Evolutionary conservation across 2,888 invertebrate species (phyloP), one percentile per base, ranked within the genome.

Genomic region (Eupithecia dodoneata): DNA sequence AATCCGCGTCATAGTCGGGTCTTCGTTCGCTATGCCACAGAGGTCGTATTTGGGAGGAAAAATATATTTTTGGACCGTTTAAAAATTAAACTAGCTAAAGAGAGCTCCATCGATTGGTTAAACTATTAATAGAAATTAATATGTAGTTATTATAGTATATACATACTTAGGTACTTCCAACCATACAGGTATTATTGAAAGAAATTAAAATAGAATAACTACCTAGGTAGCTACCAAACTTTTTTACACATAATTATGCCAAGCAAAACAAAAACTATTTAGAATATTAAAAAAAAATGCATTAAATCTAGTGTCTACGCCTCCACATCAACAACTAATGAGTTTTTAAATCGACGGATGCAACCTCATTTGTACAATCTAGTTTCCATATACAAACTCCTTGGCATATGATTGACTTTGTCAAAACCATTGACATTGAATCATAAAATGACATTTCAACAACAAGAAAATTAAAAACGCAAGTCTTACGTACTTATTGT

Each of bases 371-470:
- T 49, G 63, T 59, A 44, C n/a, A 47, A 44, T 65, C 65, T 73
- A 52, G 71, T 76, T 73, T 76, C 76, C 73, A 66, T 70, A 71
- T 18, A 75, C 55, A 4, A 69, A 6, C 70, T 70, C 63, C 12
- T 63, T 30, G 30, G 30, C 30, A 70, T 66, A 66, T 74, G 69
- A 74, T 52, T 70, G 69, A 75, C 75, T 44, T 66, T 63, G 65
- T 52, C 63, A 52, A 63, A 52, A 13, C 13, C 18, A n/a, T 30
- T 71, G 74, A 71, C 70, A 75, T 47, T 70, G 69, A 69, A 45
- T 45, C 18, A 7, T 44, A 10, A 70, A 70, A 70, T 69, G 70
- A 18, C 18, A 47, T 44, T 67, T 69, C 45, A 10, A 69, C 6
- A 59, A 55, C n/a, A 7, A 13, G 49, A 13, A 13, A 49, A 44